Conservation (phyloP, 1,140 invertebrate genomes). For the Sarcophaga peregrina region DNA sequence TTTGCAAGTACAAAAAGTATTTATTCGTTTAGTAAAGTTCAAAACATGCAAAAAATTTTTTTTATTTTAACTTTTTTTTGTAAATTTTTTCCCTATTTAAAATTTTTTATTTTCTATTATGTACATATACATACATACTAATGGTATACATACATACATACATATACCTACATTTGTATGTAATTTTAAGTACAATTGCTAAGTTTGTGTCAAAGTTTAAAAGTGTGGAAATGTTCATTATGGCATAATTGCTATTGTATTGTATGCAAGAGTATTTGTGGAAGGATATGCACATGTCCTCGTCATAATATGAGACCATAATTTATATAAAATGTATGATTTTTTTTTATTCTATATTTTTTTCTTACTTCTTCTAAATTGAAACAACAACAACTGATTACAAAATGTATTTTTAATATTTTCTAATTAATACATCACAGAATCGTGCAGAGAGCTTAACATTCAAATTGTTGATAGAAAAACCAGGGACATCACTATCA, state of each 20-base stretch:
- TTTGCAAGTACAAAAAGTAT: background rate
- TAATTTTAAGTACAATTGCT: slow-evolving; percentile 12
- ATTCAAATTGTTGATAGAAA: too few species aligned
- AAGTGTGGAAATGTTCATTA: slow-evolving; percentile 24
- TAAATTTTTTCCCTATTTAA: background rate
- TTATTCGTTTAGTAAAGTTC: background rate
- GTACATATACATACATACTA: background rate
- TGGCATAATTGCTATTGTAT: background rate
- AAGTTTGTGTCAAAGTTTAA: slow-evolving; percentile 12
- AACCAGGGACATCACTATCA: too few species aligned
- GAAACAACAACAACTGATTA: too few species aligned
- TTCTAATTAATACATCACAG: too few species aligned
- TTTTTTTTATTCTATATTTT: too few species aligned
- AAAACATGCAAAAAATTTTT: background rate
- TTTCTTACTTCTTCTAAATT: too few species aligned
- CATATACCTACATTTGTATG: background rate
- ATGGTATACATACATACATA: background rate
- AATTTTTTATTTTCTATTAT: background rate
- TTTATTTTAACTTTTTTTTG: background rate
- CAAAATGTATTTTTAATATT: too few species aligned
- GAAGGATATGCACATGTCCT: background rate
- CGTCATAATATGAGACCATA: background rate
- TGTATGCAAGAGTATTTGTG: background rate
- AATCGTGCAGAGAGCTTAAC: too few species aligned
- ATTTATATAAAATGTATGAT: background rate